These are phyloP conservation scores for Saxidomus purpurata DNA, from an alignment of 1,140 invertebrate genomes.

Conservation along the genomic window DNA sequence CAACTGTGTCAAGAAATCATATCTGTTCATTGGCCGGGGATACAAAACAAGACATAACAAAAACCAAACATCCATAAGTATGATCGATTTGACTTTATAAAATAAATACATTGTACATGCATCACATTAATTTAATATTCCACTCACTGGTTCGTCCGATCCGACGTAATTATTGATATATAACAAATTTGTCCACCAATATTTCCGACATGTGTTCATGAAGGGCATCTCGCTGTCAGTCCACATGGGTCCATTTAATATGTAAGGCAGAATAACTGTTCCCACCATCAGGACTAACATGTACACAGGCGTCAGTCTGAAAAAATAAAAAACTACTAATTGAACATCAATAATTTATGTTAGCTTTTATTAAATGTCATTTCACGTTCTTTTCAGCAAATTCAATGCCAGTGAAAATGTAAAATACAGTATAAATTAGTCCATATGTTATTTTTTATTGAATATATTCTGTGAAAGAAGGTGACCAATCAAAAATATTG, in stretches of 20 bases:
- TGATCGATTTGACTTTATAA: not conserved
- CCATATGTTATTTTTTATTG: too few species aligned
- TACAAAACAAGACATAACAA: not conserved
- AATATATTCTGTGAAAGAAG: too few species aligned
- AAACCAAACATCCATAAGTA: too few species aligned
- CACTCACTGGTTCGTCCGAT: slow-evolving; percentile 85
- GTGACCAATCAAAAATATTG: too few species aligned
- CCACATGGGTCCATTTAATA: slow-evolving; percentile 78
- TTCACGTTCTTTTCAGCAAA: too few species aligned
- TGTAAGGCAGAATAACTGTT: slow-evolving; percentile 74
- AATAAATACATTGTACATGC: not conserved
- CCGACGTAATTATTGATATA: slow-evolving; percentile 94
- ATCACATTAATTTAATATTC: not conserved
- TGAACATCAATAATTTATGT: too few species aligned
- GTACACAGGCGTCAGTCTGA: slow-evolving; percentile 77
- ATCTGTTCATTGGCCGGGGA: too few species aligned
- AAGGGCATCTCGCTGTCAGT: slow-evolving; percentile 12
- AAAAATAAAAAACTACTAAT: not conserved
- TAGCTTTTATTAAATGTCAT: too few species aligned
- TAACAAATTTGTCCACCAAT: slow-evolving; percentile 94
- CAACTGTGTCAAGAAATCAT: too few species aligned
- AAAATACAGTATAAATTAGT: too few species aligned
- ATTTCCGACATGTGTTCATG: slow-evolving; percentile 87
- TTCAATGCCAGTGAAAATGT: too few species aligned
- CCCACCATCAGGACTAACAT: slow-evolving; percentile 78